These are phyloP conservation scores for Clarias platycephalus DNA, from an alignment of 2,797 vertebrate species.

Conservation along the genomic window DNA sequence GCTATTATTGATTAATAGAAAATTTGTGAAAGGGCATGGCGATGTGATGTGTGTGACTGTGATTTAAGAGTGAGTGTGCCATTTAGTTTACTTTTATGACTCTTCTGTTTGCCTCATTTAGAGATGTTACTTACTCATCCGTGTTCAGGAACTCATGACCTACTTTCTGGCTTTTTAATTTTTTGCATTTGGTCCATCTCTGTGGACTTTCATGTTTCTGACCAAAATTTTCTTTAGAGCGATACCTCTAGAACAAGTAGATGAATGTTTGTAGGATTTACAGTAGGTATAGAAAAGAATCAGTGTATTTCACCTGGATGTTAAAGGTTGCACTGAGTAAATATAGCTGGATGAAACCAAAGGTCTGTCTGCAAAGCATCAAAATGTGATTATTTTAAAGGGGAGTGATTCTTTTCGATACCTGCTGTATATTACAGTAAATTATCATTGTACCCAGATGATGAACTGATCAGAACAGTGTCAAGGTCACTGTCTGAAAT, in stretches of 20 bases:
- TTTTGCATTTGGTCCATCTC: too few relatives aligned
- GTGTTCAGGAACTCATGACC: too few relatives aligned
- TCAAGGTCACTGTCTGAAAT: background rate
- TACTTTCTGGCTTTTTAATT: too few relatives aligned
- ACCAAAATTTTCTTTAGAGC: background rate
- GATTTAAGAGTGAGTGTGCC: background rate
- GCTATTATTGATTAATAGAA: background rate
- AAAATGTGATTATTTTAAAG: too few relatives aligned
- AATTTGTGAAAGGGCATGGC: background rate
- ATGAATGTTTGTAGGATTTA: background rate
- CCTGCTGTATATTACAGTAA: background rate
- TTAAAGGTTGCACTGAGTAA: too few relatives aligned
- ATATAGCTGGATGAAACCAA: too few relatives aligned
- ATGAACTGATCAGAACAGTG: background rate
- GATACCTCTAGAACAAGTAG: background rate
- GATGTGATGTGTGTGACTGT: background rate
- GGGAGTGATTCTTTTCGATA: too few relatives aligned
- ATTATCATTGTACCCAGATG: background rate
- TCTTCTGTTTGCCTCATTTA: background rate
- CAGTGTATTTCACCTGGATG: too few relatives aligned
- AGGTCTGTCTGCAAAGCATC: too few relatives aligned
- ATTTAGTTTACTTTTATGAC: background rate
- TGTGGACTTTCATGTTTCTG: background rate
- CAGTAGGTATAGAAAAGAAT: too few relatives aligned
- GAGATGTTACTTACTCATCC: too few relatives aligned